phyloP scores from a whole-genome alignment of 2,113 vertebrate species.

The Ranitomeya variabilis region DNA sequence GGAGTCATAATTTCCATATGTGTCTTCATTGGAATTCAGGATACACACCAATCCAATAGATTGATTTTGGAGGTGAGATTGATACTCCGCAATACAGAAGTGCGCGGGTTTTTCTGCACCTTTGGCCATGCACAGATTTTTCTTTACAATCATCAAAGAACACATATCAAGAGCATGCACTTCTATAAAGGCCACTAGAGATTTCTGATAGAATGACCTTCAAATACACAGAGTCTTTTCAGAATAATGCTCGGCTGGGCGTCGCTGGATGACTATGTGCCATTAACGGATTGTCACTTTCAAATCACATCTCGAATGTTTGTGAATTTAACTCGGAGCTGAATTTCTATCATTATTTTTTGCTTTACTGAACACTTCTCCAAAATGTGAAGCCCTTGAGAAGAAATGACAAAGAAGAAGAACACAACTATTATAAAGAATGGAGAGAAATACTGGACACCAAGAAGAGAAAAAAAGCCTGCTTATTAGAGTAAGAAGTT shows the following conservation, averaged over 20 bases:
- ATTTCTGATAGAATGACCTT: conserved; percentile 43
- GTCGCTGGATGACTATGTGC: conserved; percentile 4
- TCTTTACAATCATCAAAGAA: conserved; percentile 12
- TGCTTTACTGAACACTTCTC: conserved; percentile 11
- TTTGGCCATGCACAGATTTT: not conserved
- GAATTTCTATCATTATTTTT: conserved; percentile 33
- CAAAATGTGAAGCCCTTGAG: not conserved
- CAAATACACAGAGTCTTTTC: not conserved
- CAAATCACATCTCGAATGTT: not conserved
- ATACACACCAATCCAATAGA: not conserved
- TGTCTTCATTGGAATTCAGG: not conserved
- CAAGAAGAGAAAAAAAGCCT: not conserved
- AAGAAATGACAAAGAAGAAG: not conserved
- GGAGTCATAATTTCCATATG: not conserved
- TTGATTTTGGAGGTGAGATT: conserved; percentile 18
- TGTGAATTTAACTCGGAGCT: conserved; percentile 7
- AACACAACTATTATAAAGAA: not conserved
- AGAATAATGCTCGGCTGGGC: conserved; percentile 17
- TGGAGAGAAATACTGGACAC: not conserved
- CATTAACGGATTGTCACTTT: conserved; percentile 28
- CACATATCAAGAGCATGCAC: not conserved
- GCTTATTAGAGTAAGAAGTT: not conserved
- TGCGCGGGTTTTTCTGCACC: not conserved
- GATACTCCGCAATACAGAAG: not conserved
- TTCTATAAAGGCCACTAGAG: conserved; percentile 6